Conservation (phyloP, 2,113 vertebrate genomes). For the Tachuris rubrigastra region DNA sequence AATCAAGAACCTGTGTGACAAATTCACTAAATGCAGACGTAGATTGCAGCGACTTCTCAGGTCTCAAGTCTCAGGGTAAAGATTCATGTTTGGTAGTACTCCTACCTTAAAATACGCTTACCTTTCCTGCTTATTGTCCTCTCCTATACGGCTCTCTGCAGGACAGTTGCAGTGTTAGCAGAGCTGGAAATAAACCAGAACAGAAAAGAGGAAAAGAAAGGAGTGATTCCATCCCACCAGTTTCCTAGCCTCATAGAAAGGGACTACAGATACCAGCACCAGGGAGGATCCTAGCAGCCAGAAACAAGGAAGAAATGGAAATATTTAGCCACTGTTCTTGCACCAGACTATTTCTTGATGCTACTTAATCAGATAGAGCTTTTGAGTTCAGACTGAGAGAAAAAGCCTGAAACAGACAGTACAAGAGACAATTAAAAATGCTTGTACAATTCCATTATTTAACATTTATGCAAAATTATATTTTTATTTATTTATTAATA, state of each 20-base stretch:
- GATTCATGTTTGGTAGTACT: not conserved
- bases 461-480: not conserved
- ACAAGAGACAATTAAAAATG: not conserved
- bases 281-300: not conserved
- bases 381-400: not conserved
- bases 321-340: not conserved
- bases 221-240: not conserved
- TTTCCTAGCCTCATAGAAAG: not conserved
- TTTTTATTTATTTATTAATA: not conserved
- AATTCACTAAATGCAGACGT: not conserved
- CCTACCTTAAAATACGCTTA: too few relatives aligned
- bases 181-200: not conserved
- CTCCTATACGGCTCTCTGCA: fast-evolving
- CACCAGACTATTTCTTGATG: fast-evolving
- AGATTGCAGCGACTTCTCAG: fast-evolving
- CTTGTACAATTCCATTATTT: not conserved
- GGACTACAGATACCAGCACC: not conserved
- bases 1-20: not conserved
- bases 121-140: not conserved
- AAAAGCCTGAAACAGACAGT: not conserved
- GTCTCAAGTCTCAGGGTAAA: not conserved
- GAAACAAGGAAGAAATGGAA: not conserved
- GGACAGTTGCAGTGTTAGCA: too few relatives aligned
- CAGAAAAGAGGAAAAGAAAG: not conserved
- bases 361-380: not conserved